These are phyloP conservation scores for Strigamia crassipes DNA, from an alignment of 2,888 invertebrate species.

Conservation along the genomic window DNA sequence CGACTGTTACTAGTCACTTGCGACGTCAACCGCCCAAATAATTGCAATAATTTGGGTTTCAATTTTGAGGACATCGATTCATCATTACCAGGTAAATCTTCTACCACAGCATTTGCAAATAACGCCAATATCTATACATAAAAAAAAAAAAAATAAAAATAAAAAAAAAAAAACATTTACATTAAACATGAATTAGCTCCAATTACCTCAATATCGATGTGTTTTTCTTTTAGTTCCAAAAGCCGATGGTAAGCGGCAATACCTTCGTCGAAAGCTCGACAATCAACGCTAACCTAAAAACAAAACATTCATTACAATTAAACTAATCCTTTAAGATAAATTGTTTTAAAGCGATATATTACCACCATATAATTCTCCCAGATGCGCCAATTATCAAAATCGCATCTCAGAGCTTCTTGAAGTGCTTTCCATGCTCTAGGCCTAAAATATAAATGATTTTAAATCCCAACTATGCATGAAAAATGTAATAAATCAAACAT, in stretches of 20 bases:
- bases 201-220: slow-evolving; percentile 73
- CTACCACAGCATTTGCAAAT: slow-evolving; percentile 71
- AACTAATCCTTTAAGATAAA: slow-evolving; percentile 48
- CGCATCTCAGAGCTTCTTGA: slow-evolving; percentile 86
- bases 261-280: slow-evolving; percentile 80
- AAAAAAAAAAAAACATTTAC: not conserved
- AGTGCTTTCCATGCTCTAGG: slow-evolving; percentile 78
- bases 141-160: not conserved
- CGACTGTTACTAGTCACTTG: slow-evolving; percentile 68
- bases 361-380: slow-evolving; percentile 95
- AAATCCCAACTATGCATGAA: not conserved
- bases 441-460: slow-evolving; percentile 24
- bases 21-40: slow-evolving; percentile 75
- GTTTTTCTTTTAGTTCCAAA: slow-evolving; percentile 80
- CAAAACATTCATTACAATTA: slow-evolving; percentile 52
- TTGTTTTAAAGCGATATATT: too few species aligned
- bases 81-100: slow-evolving; percentile 67
- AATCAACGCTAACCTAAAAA: slow-evolving; percentile 71
- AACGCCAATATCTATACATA: slow-evolving; percentile 63
- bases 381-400: slow-evolving; percentile 86
- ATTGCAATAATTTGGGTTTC: slow-evolving; percentile 66
- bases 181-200: not conserved
- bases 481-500: slow-evolving; percentile 55
- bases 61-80: slow-evolving; percentile 63
- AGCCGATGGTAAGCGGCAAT: slow-evolving; percentile 83